A percentile compares a stretch with the other conserved stretches of the same genome.
These are phyloP conservation scores for Druon quercuslanigerum DNA, from an alignment of 1,140 invertebrate genomes.

Conservation along the genomic window DNA sequence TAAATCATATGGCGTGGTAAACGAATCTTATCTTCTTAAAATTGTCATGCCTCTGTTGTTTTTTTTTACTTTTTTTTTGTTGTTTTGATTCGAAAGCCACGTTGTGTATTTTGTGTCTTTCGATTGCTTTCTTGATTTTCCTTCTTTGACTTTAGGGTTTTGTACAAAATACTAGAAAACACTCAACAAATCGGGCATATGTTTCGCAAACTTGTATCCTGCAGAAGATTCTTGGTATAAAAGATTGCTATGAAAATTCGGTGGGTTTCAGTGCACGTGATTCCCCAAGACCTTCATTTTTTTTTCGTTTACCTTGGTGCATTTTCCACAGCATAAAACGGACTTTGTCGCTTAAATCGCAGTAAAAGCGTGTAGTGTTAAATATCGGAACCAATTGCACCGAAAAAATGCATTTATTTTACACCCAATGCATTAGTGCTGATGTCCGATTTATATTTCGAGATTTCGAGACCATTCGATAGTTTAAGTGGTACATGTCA, in stretches of 20 bases:
- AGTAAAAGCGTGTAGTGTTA: background rate
- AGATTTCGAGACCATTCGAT: no score
- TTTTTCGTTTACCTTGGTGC: constrained; percentile 5
- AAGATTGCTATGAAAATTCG: constrained; percentile 27
- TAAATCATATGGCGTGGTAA: constrained; percentile 72
- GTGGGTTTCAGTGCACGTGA: constrained; percentile 2
- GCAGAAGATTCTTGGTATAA: constrained; percentile 25
- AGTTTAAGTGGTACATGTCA: no score
- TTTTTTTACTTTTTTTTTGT: constrained; percentile 17
- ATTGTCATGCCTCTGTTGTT: background rate
- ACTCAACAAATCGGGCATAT: constrained; percentile 2
- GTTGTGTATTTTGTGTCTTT: background rate
- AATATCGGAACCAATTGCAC: constrained; percentile 8
- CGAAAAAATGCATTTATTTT: background rate
- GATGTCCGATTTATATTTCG: no score
- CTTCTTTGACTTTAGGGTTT: background rate
- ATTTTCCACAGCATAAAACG: background rate
- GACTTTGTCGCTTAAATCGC: no score
- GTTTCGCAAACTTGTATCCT: constrained; percentile 2
- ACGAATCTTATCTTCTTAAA: constrained; percentile 42
- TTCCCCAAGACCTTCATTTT: background rate
- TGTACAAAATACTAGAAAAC: constrained; percentile 19
- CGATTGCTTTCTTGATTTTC: constrained; percentile 5
- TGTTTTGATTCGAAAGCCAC: background rate
- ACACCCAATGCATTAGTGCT: no score